Evolutionary conservation across 2,888 invertebrate species (phyloP).

Genomic region (Drosophila incognita): DNA sequence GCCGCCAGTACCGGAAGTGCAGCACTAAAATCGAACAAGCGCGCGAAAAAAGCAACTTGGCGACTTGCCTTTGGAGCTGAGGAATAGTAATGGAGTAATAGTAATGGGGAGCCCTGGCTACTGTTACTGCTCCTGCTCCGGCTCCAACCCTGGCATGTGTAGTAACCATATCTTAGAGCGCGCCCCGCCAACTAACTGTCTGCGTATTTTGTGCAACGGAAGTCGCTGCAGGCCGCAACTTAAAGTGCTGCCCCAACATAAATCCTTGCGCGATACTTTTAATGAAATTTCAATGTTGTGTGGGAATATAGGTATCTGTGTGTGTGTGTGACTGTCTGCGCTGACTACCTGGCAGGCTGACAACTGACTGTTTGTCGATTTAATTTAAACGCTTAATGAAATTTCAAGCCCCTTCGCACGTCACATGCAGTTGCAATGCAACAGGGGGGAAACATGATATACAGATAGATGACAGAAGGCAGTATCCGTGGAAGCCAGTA

Average conservation of each 20-base stretch:
- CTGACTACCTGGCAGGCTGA: slow-evolving; percentile 43
- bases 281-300: slow-evolving; percentile 80
- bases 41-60: slow-evolving; percentile 55
- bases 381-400: slow-evolving; percentile 79
- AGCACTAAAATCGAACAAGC: slow-evolving; percentile 77
- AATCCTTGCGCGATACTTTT: slow-evolving; percentile 70
- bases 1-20: slow-evolving; percentile 69
- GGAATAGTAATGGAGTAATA: slow-evolving; percentile 13
- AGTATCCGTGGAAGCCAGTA: neutral
- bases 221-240: slow-evolving; percentile 71
- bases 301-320: slow-evolving; percentile 6
- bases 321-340: slow-evolving; percentile 12
- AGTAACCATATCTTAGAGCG: slow-evolving; percentile 70
- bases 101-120: slow-evolving; percentile 15
- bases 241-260: slow-evolving; percentile 72
- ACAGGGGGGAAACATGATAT: slow-evolving; percentile 12
- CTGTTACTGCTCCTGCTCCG: slow-evolving; percentile 30
- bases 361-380: slow-evolving; percentile 72
- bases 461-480: slow-evolving; percentile 15
- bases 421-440: slow-evolving; percentile 72
- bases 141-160: slow-evolving; percentile 69
- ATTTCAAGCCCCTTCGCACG: slow-evolving; percentile 67
- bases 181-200: slow-evolving; percentile 55
- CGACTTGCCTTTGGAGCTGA: neutral
- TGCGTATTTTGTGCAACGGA: slow-evolving; percentile 73